A percentile compares a stretch with the other conserved stretches of the same genome.
Conservation (phyloP, 2,113 vertebrate genomes). For the Salvelinus sp. region DNA sequence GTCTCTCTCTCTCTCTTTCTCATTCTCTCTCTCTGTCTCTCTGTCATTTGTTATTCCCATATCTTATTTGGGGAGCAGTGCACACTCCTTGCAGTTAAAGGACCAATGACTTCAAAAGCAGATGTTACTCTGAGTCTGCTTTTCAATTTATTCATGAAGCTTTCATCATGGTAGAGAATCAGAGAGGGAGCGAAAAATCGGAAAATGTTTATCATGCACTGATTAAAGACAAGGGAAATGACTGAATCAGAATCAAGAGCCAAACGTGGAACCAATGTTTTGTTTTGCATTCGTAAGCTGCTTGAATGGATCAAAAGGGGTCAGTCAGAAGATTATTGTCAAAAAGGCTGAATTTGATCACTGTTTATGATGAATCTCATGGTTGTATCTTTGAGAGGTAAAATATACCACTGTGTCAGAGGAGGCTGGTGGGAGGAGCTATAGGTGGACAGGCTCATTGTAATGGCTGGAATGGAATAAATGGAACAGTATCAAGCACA, state of each 20-base stretch:
- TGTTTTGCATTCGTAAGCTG: conserved; percentile 13
- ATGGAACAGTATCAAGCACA: too few species aligned
- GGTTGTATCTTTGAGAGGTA: conserved; percentile 36
- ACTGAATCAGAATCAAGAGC: conserved; percentile 18
- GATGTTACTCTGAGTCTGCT: conserved; percentile 32
- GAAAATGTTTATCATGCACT: conserved; percentile 56
- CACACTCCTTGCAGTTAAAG: conserved; percentile 36
- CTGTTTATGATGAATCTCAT: conserved; percentile 39
- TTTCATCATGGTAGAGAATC: conserved; percentile 37
- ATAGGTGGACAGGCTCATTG: too few species aligned
- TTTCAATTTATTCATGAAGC: conserved; percentile 63
- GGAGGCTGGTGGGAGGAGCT: too few species aligned
- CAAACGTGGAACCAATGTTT: conserved; percentile 2
- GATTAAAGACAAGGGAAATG: conserved; percentile 50
- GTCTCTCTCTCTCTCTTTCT: conserved; percentile 29
- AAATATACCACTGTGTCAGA: conserved; percentile 30
- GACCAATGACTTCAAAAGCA: conserved; percentile 58
- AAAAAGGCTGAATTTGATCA: conserved; percentile 37
- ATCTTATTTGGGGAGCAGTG: conserved; percentile 28
- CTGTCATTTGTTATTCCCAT: not conserved
- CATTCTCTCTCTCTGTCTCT: not conserved
- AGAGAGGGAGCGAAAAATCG: conserved; percentile 21
- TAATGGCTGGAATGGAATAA: too few species aligned
- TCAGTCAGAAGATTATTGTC: not conserved
- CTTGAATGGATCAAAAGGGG: conserved; percentile 27